Base-by-base conservation (phyloP, 2,888 invertebrate species). In the Fragum fragum region DNA sequence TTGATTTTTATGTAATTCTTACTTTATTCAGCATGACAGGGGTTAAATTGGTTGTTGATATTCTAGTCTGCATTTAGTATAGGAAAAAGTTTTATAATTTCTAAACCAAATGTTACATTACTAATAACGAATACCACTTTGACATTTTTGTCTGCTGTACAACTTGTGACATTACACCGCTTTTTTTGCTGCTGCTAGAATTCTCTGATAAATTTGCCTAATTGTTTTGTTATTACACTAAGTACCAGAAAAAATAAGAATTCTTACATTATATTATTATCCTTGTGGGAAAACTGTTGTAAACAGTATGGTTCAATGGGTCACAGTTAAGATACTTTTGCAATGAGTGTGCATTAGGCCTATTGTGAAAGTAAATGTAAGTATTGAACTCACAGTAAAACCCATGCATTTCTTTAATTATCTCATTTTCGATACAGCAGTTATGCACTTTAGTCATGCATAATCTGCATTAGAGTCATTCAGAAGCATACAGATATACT, bases 211-310 rank as follows among this genome's bases (percentile, higher is more conserved):
- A 47, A 47, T 47, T 47, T 47, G 47, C 47, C 18, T 47, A 47
- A 47, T 47, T 47, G 47, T 47, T 47, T 47, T 47, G 47, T 47
- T 47, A 47, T 47, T 47, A 47, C 47, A 47, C 47, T 47, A 47
- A 47, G 47, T 47, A 47, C 47, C 47, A n/a, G n/a, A n/a, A 47
- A 47, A 47, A 47, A 47, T 18, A 18, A 16, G 47, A 47, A 47
- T 47, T 47, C 47, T 47, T 9, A 47, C 47, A 47, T 47, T 3
- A 9, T n/a, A n/a, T n/a, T n/a, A n/a, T n/a, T n/a, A n/a, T n/a
- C 9, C 32, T 36, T 9, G 9, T 36, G 32, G 32, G 3, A 36
- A 36, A 6, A 36, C 32, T 36, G 32, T 36, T 6, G 32, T 36
- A 36, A 36, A 36, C 32, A 36, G 32, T 36, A n/a, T n/a, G n/a